phyloP scores from a whole-genome alignment of 2,113 vertebrate genomes.

The Dipodomys stephensi region DNA sequence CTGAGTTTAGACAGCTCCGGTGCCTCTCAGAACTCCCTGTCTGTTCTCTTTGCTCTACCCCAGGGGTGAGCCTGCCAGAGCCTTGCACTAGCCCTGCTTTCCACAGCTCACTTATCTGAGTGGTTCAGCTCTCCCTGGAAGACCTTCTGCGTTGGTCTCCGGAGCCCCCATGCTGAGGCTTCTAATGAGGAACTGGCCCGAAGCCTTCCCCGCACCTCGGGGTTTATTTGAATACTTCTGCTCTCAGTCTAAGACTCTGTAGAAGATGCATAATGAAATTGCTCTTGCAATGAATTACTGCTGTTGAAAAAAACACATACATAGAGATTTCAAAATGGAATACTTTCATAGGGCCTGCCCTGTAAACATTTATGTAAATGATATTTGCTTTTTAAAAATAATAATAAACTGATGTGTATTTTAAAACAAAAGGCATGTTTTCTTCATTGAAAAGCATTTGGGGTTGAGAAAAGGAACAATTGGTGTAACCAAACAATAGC shows the following conservation, averaged over 20 bases:
- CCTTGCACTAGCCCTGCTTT: constrained; percentile 69
- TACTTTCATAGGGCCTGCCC: constrained; percentile 13
- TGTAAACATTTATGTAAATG: constrained; percentile 31
- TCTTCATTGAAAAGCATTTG: constrained; percentile 32
- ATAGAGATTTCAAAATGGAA: constrained; percentile 55
- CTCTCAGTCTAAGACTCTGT: constrained; percentile 37
- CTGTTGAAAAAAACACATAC: constrained; percentile 15
- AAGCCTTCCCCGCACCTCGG: constrained; percentile 72
- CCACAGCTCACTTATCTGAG: constrained; percentile 68
- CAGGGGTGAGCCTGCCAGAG: constrained; percentile 77
- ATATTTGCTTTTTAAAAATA: constrained; percentile 43
- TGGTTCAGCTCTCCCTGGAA: constrained; percentile 72
- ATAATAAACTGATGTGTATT: constrained; percentile 38
- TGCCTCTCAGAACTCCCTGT: constrained; percentile 80
- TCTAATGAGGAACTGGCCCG: constrained; percentile 70
- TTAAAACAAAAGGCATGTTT: constrained; percentile 7
- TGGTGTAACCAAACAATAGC: constrained; percentile 6
- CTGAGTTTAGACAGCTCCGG: constrained; percentile 78
- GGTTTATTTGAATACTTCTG: constrained; percentile 77
- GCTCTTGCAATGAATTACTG: constrained; percentile 68
- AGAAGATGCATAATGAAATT: constrained; percentile 77
- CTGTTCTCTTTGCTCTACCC: constrained; percentile 77
- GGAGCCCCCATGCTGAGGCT: constrained; percentile 76
- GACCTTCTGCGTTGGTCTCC: constrained; percentile 50
- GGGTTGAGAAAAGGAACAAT: not conserved